Base-by-base conservation (phyloP, 1,140 invertebrate genomes). In the Solen grandis region DNA sequence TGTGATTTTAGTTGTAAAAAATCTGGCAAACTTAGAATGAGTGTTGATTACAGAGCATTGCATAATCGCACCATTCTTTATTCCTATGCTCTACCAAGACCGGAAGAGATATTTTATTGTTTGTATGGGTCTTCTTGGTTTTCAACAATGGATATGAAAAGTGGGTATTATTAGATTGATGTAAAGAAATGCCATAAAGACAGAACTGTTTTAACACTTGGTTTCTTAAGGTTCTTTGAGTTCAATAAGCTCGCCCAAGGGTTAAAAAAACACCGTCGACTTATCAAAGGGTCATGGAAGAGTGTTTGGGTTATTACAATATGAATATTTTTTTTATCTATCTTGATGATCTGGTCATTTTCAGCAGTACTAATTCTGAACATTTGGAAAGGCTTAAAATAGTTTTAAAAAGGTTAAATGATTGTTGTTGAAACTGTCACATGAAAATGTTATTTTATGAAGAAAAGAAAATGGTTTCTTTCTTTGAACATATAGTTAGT, bases 331-430 rank as follows among this genome's bases (percentile, higher is more conserved):
- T 59, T 54, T 16, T 77, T 14, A 63, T 66, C 10, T 82, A 79
- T 60, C 36, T 81, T 2, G 68, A 81, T 65, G 77, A 80, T 69
- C 31, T 81, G 5, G 63, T 81, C 16, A 68, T 81, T n/a, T 66
- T 66, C 36, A 22, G 50, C 38, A 35, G 16, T 5, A 62, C 59
- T 19, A 46, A 63, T 46, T 54, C 57, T 2, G 55, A 57, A 22
- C 60, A 63, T 41, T 1, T 50, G 29, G 50, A 75, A 16, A 19
- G 27, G 38, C 19, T 50, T 35, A 13, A 63, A 14, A 25, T 25
- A 22, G 54, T 72, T 16, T 33, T 74, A 16, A 1, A 0, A 22
- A 25, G 54, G 29, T 14, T 59, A 10, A 2, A 5, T 25, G 69
- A 72, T 27, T 13, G 10, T 27, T 22, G 33, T 55, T 70, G 25